A percentile compares a stretch with the other conserved stretches of the same genome.
Evolutionary conservation across 2,888 invertebrate species (phyloP).

Genomic region (Heliconius aoede): DNA sequence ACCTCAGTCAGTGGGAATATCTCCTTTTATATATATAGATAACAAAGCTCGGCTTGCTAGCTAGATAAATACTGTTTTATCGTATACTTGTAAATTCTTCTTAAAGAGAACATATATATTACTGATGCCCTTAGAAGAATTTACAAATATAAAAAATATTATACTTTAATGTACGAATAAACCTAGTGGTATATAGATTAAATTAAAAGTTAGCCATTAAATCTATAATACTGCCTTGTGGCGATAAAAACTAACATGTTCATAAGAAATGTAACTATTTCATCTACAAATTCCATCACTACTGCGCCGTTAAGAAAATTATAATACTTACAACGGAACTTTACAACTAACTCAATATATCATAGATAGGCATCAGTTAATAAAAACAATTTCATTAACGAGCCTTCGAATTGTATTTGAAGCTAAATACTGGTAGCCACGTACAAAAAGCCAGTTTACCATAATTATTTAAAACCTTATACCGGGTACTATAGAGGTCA

Average conservation of each 20-base stretch:
- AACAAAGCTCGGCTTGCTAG: too few species aligned
- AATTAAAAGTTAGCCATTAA: conserved; percentile 3
- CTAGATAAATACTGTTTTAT: too few species aligned
- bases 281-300: conserved; percentile 22
- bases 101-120: neutral
- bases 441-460: conserved; percentile 42
- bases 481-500: conserved; percentile 42
- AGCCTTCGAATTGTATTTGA: conserved; percentile 57
- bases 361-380: conserved; percentile 53
- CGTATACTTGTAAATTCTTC: neutral
- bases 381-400: conserved; percentile 71
- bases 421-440: conserved; percentile 68
- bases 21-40: too few species aligned
- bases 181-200: neutral
- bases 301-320: conserved; percentile 11
- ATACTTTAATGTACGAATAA: neutral
- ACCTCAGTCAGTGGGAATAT: too few species aligned
- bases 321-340: conserved; percentile 23
- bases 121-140: neutral
- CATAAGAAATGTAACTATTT: conserved; percentile 10
- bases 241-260: conserved; percentile 9
- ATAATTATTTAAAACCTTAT: conserved; percentile 53
- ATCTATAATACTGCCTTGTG: neutral
- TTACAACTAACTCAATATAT: conserved; percentile 26
- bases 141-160: neutral